Evolutionary conservation across 2,888 invertebrate species (phyloP), one percentile per base, ranked within the genome.

Genomic region (Agrochola macilenta): DNA sequence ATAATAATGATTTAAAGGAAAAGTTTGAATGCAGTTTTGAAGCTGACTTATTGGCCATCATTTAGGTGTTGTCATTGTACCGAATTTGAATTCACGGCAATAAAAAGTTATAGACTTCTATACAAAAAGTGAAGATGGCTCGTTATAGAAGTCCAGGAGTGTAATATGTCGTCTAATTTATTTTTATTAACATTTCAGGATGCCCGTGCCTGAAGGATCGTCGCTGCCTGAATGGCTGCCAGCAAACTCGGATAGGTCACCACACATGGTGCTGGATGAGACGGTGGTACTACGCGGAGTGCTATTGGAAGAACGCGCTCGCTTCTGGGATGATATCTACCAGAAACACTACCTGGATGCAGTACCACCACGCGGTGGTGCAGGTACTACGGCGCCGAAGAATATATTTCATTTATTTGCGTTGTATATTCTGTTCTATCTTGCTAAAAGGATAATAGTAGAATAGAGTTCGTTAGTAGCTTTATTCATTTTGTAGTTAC

Each of bases 271-370:
- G 0, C 76, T 94, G n/a, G 87, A 86, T 20, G 80, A 69, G 12
- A 65, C 74, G n/a, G 52, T 92, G 58, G 78, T 89, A 77, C 85
- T 93, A 71, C 89, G 82, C 12, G 87, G 80, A 5, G 76, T 87
- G 5, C 79, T 91, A 54, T 81, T 91, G 12, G 81, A 84, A 46
- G 74, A 80, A 0, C 90, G 92, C 20, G 65, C 81, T 26, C 75
- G 75, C 23, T 90, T 94, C 78, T 94, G 93, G 94, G 90, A 93
- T 58, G 73, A 79, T 20, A 90, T 94, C 57, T 94, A 93, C 84
- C 77, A 86, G 8, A 87, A 89, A 65, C 74, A 92, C 82, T 93
- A 93, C 72, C 86, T 89, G 5, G 63, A 84, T 9, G 92, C 94
- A 0, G 69, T 85, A 11, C 83, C 91, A 12, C 92, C 93, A 8